A percentile compares a stretch with the other conserved stretches of the same genome.
These are phyloP conservation scores for Palythoa heliodiscus DNA, from an alignment of 92 coral and sea anemone species.

Conservation along the genomic window DNA sequence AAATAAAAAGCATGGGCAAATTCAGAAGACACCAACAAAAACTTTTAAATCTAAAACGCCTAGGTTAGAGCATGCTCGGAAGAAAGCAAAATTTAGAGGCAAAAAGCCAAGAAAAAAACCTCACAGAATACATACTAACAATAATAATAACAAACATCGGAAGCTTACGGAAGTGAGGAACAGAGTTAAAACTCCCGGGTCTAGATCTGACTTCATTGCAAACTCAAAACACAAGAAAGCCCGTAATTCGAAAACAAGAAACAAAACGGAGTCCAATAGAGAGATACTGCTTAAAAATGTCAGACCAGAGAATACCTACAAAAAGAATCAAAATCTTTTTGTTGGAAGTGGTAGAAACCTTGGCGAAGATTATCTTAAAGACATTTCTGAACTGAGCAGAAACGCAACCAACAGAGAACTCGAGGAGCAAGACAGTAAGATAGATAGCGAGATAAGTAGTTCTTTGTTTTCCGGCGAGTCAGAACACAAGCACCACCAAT, in stretches of 20 bases:
- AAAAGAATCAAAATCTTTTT: background rate
- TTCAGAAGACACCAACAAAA: background rate
- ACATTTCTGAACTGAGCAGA: background rate
- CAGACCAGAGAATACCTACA: background rate
- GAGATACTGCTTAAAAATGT: background rate
- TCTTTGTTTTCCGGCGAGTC: slow-evolving; percentile 2
- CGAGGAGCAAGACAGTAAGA: background rate
- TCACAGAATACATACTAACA: background rate
- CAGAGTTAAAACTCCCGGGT: background rate
- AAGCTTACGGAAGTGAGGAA: background rate
- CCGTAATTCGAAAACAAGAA: background rate
- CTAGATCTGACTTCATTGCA: background rate
- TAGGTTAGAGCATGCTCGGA: background rate
- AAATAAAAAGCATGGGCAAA: background rate
- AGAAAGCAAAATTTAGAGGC: background rate
- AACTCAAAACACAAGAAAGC: background rate
- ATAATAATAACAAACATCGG: background rate
- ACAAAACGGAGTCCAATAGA: background rate
- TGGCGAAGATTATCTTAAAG: background rate
- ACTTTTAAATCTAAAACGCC: background rate
- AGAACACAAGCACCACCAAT: background rate
- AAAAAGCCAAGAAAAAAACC: background rate
- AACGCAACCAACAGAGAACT: background rate
- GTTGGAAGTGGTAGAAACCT: background rate
- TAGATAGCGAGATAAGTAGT: background rate